phyloP scores from a whole-genome alignment of 2,113 vertebrate genomes.

The Eira barbara region DNA sequence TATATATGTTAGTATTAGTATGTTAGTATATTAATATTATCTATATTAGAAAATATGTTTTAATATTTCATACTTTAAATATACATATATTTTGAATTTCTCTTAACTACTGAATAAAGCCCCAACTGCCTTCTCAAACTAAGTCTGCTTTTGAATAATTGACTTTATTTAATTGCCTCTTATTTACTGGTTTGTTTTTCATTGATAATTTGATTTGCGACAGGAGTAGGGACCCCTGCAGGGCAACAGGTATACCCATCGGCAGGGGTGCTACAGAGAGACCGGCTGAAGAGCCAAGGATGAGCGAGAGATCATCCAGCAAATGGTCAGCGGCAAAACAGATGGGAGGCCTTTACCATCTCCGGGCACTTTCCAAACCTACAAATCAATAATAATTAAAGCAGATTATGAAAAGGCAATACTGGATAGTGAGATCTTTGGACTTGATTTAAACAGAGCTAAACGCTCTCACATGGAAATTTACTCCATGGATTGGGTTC shows the following conservation, averaged over 20 bases:
- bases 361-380: conserved; percentile 46
- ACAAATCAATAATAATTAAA: conserved; percentile 79
- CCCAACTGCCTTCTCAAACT: conserved; percentile 50
- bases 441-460: conserved; percentile 68
- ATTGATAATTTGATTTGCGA: conserved; percentile 52
- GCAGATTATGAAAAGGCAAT: conserved; percentile 81
- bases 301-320: not conserved
- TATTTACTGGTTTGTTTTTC: conserved; percentile 61
- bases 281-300: not conserved
- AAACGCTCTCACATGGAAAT: conserved; percentile 45
- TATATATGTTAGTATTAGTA: not conserved
- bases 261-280: not conserved
- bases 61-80: not conserved
- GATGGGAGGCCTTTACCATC: conserved; percentile 23
- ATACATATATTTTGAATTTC: not conserved
- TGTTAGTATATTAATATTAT: not conserved
- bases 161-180: conserved; percentile 70
- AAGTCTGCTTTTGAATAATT: conserved; percentile 64
- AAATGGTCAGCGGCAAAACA: not conserved
- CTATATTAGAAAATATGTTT: not conserved
- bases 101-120: conserved; percentile 46
- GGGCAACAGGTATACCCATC: not conserved
- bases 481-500: not conserved
- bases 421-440: conserved; percentile 70
- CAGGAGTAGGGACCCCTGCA: not conserved